Base-by-base conservation (phyloP, 2,113 vertebrate genomes). In the Benitochromis conjunctus region DNA sequence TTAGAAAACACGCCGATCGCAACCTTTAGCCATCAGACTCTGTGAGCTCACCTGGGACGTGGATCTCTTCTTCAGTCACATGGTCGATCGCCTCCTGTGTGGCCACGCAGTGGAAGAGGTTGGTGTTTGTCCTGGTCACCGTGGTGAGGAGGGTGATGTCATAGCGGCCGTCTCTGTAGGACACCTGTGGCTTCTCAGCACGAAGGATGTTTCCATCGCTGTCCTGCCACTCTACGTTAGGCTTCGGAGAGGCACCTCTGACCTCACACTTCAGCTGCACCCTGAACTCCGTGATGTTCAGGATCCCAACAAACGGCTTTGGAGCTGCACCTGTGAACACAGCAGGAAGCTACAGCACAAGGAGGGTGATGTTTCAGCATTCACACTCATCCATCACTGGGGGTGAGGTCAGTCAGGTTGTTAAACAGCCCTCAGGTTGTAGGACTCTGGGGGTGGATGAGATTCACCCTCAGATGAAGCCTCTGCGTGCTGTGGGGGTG, bases 1-100 rank as follows among this genome's bases (percentile, higher is more conserved):
- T 71, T 2, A 66, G n/a, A 66, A 41, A n/a, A 43, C 64, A 46
- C 64, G 10, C 64, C 24, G 0, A 16, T 24, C 0, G 43, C 0
- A 9, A 71, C 8, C 21, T 26, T 26, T 16, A 43, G 38, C 19
- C 0, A 26, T 69, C 21, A 26, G 21, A 26, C 13, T 18, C 64
- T 41, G 5, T 0, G 0, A 5, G 3, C 34, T 69, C 21, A 71
- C 66, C 66, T 46, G 66, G 66, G 46, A 29, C 36, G 1, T 5
- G 14, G 19, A 18, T 60, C 10, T 16, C 13, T 2, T 80, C 38
- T 1, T 16, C 3, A 12, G 26, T 62, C 21, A 43, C 12, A 0
- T 81, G 43, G 8, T 14, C 5, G 0, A 53, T 24, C 19, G 8
- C 29, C 21, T 31, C 3, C 34, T 86, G 79, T 0, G 9, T 86